Percentiles rank a stretch among this genome's conserved stretches.
Conservation (phyloP, 2,888 invertebrate genomes). For the Coelopa pilipes region DNA sequence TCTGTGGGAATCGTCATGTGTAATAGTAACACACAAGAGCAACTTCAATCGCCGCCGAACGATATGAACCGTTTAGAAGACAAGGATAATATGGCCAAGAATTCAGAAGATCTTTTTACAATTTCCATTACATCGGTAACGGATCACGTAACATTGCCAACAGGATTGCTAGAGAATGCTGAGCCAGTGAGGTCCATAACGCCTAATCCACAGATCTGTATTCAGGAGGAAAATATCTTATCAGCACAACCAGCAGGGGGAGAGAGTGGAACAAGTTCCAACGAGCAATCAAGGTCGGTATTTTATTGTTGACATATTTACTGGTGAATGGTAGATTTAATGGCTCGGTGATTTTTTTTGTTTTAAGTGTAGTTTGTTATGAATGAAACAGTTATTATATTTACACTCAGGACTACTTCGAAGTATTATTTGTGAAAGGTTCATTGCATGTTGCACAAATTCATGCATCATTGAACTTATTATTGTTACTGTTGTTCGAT, state of each 20-base stretch:
- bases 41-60: constrained; percentile 46
- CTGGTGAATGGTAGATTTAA: no score
- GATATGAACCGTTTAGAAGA: constrained; percentile 62
- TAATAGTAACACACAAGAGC: constrained; percentile 52
- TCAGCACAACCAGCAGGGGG: constrained; percentile 2
- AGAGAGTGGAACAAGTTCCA: constrained; percentile 39
- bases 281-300: constrained; percentile 68
- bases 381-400: background rate
- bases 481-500: background rate
- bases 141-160: constrained; percentile 64
- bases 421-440: background rate
- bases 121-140: constrained; percentile 67
- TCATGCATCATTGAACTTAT: no score
- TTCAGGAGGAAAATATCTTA: constrained; percentile 52
- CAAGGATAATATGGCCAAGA: constrained; percentile 67
- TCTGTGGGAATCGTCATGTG: constrained; percentile 75
- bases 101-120: constrained; percentile 62
- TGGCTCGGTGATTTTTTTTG: background rate
- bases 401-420: background rate
- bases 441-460: no score
- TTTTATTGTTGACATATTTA: constrained; percentile 53
- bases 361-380: background rate
- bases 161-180: constrained; percentile 63
- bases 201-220: constrained; percentile 72
- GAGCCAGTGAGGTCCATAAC: constrained; percentile 63